Conservation (phyloP, 2,888 invertebrate genomes). For the Leptopterna dolabrata region DNA sequence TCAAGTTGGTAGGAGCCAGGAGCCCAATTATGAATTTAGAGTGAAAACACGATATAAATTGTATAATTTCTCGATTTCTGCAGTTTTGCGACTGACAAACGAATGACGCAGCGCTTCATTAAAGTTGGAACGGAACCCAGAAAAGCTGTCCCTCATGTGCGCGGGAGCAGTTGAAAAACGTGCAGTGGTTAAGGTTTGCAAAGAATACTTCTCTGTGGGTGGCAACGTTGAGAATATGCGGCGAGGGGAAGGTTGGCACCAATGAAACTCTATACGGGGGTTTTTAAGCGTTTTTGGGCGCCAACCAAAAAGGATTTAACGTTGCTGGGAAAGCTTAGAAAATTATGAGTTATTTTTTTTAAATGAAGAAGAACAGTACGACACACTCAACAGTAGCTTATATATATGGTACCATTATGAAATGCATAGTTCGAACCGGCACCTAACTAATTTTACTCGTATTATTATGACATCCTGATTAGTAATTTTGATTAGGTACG, state of each 20-base stretch:
- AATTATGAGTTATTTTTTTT: neutral
- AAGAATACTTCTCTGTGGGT: neutral
- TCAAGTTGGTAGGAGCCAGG: neutral
- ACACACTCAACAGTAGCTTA: too few relatives aligned
- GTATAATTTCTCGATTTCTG: neutral
- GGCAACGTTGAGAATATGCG: neutral
- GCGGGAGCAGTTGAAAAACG: neutral
- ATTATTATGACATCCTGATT: too few relatives aligned
- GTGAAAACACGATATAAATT: neutral
- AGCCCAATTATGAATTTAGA: neutral
- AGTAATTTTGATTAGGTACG: too few relatives aligned
- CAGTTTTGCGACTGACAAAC: neutral
- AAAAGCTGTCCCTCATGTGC: neutral
- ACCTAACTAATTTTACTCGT: too few relatives aligned
- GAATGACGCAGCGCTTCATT: neutral
- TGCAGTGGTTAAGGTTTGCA: neutral
- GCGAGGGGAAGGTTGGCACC: neutral
- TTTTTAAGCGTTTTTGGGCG: neutral
- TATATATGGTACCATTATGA: too few relatives aligned
- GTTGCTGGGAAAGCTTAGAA: neutral
- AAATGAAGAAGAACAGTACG: too few relatives aligned
- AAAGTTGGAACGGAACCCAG: neutral
- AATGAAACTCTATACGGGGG: neutral
- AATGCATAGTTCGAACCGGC: too few relatives aligned
- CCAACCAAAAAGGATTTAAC: neutral